A percentile compares a stretch with the other conserved stretches of the same genome.
phyloP scores from a whole-genome alignment of 2,113 vertebrate genomes.

The Platanista minor region DNA sequence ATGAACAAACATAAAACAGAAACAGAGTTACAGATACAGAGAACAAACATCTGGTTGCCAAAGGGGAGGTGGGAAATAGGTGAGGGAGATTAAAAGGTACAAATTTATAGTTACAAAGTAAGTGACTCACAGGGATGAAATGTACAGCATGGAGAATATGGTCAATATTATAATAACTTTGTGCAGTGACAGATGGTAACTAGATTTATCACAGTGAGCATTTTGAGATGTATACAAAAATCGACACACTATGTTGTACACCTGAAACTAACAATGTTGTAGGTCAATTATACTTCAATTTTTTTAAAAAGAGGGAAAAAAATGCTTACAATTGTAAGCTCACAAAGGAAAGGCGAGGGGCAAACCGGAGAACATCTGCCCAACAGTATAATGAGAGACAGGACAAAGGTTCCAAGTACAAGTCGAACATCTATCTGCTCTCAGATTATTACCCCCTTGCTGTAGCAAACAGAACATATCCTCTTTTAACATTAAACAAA shows the following conservation, averaged over 20 bases:
- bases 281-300: background rate
- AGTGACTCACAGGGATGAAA: background rate
- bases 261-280: background rate
- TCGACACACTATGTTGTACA: background rate
- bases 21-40: background rate
- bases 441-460: background rate
- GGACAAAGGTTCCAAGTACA: background rate
- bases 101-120: too few relatives aligned
- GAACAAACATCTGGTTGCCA: background rate
- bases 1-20: background rate
- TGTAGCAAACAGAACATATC: background rate
- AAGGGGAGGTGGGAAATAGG: background rate
- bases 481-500: background rate
- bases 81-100: background rate
- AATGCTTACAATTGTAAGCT: background rate
- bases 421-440: background rate
- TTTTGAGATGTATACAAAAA: background rate
- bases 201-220: background rate
- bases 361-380: background rate
- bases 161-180: background rate
- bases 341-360: background rate
- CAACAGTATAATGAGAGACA: background rate
- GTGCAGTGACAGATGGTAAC: background rate
- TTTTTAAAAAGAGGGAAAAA: background rate
- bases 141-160: background rate